phyloP scores from a whole-genome alignment of 1,140 invertebrate species.

The Bombus soroeensis region DNA sequence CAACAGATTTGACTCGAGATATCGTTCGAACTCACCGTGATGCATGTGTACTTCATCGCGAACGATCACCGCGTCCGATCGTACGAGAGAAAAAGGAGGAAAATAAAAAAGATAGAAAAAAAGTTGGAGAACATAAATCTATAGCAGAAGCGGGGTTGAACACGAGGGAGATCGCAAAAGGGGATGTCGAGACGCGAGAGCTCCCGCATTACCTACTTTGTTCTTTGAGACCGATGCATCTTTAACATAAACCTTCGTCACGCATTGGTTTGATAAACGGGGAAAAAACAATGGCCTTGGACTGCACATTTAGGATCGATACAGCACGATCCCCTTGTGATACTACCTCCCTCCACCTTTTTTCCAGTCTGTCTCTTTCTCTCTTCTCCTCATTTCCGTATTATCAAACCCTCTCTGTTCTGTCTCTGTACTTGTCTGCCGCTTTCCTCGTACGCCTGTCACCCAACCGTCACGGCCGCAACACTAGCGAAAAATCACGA shows the following conservation, averaged over 20 bases:
- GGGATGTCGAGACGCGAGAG: neutral
- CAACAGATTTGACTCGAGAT: constrained; percentile 58
- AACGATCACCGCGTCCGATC: neutral
- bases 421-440: no score
- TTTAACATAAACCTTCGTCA: constrained; percentile 8
- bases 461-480: neutral
- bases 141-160: neutral
- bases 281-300: constrained; percentile 47
- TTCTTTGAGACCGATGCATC: neutral
- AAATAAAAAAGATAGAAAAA: neutral
- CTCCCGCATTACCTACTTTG: neutral
- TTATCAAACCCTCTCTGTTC: neutral
- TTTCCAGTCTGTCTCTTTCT: constrained; percentile 8
- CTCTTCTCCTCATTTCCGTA: neutral
- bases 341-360: constrained; percentile 17
- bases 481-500: neutral
- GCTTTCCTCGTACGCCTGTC: neutral
- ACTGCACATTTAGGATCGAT: constrained; percentile 56
- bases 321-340: constrained; percentile 50
- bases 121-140: neutral
- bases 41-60: neutral
- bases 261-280: constrained; percentile 21
- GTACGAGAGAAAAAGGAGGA: no score
- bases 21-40: neutral
- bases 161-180: neutral